Percentiles rank a stretch among this genome's conserved stretches.
Evolutionary conservation across 2,888 invertebrate species (phyloP).

Genomic region (Chironomus riparius): DNA sequence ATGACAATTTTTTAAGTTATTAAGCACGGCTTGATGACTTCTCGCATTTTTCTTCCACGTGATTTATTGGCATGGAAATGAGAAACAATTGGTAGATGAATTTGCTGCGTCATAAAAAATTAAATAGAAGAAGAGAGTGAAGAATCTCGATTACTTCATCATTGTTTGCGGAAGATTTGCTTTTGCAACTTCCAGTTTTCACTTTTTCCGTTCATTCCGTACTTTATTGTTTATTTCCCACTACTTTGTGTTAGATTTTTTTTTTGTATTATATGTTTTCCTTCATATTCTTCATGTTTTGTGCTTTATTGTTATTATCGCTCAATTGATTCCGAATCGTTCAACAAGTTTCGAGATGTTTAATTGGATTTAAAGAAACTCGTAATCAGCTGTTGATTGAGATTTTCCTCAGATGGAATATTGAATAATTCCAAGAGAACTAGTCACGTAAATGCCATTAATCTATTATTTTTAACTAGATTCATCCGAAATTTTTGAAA

Average conservation of each 20-base stretch:
- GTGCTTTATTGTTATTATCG: background rate
- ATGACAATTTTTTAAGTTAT: background rate
- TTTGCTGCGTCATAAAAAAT: background rate
- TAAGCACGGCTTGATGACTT: background rate
- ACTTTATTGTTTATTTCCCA: constrained; percentile 6
- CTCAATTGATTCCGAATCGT: background rate
- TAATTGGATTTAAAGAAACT: too few relatives aligned
- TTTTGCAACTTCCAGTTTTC: constrained; percentile 23
- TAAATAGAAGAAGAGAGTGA: background rate
- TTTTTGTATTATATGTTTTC: background rate
- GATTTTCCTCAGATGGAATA: too few relatives aligned
- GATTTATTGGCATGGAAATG: background rate
- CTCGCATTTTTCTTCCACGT: background rate
- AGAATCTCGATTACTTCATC: constrained; percentile 8
- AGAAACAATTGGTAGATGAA: background rate
- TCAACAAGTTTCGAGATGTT: too few relatives aligned
- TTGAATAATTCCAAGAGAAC: too few relatives aligned
- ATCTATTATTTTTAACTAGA: too few relatives aligned
- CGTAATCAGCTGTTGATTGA: too few relatives aligned
- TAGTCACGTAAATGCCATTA: too few relatives aligned
- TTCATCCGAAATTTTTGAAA: too few relatives aligned
- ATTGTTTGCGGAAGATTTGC: constrained; percentile 5
- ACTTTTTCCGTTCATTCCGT: background rate
- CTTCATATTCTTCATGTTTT: background rate
- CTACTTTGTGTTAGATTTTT: too few relatives aligned